Evolutionary conservation across 2,888 invertebrate species (phyloP), one percentile per base, ranked within the genome.

Genomic region (Eupithecia subfuscata): DNA sequence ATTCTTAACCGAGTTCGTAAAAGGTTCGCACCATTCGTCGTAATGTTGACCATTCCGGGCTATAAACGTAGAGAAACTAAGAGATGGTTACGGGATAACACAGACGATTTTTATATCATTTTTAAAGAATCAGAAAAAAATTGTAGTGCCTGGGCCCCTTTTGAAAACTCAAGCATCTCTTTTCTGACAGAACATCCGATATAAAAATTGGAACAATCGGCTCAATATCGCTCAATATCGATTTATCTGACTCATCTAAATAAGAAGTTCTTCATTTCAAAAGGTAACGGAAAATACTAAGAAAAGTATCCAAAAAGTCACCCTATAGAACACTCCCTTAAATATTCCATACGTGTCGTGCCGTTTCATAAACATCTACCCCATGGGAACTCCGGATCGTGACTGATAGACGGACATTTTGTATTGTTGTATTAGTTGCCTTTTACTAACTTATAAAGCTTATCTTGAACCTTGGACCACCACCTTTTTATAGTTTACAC

Each of bases 301-400:
- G n/a, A 22, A 56, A 56, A 9, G 52, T 56, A 11, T 56, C 11
- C 5, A 37, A 4, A 4, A 56, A 37, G 22, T 25, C 40, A 8
- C 40, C 68, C 22, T 43, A 9, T 18, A 73, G 79, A 77, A 81
- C 70, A 22, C 3, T 43, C 16, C 77, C 73, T 77, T 80, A 78
- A 79, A 84, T 82, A 83, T 82, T 81, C 82, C 78, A 82, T 82
- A 84, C 83, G 81, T 84, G 85, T 80, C 75, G 78, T 80, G 70
- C 69, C 80, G 79, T 77, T 82, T 82, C 81, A 83, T 83, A 82
- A 84, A 84, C 81, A 80, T 81, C 81, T 70, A 72, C 73, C 77
- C 80, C 80, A 81, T 83, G 83, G 82, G 84, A 85, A 82, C 82
- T 67, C 22, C 16, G 74, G 73, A 75, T 79, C 74, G 79, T 79